A percentile compares a stretch with the other conserved stretches of the same genome.
phyloP scores from a whole-genome alignment of 2,797 vertebrate species.

The Coregonus sp. region DNA sequence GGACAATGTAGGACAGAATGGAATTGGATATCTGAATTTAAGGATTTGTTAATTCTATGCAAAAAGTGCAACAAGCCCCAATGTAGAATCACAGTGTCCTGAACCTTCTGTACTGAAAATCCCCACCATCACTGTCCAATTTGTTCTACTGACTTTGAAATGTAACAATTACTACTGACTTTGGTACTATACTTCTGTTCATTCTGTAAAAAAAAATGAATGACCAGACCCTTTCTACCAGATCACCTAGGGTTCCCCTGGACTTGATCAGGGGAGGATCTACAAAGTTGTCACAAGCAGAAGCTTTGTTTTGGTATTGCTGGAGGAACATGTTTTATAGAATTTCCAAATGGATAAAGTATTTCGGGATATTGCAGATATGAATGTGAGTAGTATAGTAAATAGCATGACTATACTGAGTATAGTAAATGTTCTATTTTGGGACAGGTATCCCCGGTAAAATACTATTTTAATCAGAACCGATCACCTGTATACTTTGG shows the following conservation, averaged over 20 bases:
- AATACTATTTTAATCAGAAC: neutral
- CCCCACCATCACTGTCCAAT: neutral
- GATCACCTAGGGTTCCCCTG: neutral
- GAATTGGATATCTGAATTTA: neutral
- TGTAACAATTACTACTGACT: neutral
- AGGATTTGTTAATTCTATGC: neutral
- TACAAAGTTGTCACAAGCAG: neutral
- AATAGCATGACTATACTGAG: neutral
- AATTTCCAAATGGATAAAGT: neutral
- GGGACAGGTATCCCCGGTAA: neutral
- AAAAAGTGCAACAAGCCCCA: neutral
- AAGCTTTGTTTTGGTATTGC: neutral
- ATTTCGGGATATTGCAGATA: neutral
- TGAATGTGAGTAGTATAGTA: neutral
- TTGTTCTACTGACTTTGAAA: neutral
- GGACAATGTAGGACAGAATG: neutral
- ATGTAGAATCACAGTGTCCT: neutral
- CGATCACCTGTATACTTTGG: no score
- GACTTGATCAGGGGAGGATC: neutral
- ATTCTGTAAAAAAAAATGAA: neutral
- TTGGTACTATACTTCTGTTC: neutral
- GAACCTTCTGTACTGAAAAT: neutral
- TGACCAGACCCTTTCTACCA: neutral
- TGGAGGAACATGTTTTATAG: slow-evolving; percentile 1
- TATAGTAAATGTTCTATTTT: neutral